phyloP scores from a whole-genome alignment of 2,113 vertebrate species.

The Neolamprologus sp. region DNA sequence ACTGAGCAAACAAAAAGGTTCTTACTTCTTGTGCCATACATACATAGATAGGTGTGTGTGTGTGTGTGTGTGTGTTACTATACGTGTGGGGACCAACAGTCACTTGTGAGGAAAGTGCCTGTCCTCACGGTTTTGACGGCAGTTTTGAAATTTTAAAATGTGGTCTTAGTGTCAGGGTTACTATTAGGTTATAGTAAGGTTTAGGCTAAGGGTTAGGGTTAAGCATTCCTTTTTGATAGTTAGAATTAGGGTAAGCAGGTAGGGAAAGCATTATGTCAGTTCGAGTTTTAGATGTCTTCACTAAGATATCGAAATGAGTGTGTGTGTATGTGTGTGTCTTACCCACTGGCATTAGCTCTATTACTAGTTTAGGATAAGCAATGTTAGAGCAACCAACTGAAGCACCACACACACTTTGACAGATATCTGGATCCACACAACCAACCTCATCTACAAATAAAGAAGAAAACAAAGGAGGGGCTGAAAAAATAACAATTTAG shows the following conservation, averaged over 20 bases:
- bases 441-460: constrained; percentile 81
- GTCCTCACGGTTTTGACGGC: background rate
- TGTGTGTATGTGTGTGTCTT: constrained; percentile 31
- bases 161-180: background rate
- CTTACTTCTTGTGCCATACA: background rate
- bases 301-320: background rate
- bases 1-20: background rate
- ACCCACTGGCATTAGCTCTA: constrained; percentile 91
- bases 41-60: fast-evolving
- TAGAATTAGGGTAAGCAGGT: background rate
- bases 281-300: background rate
- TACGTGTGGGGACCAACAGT: background rate
- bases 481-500: background rate
- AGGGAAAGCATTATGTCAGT: background rate
- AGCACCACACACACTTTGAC: constrained; percentile 78
- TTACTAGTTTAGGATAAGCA: constrained; percentile 90
- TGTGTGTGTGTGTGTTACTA: background rate
- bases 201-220: background rate
- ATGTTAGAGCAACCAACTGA: constrained; percentile 91
- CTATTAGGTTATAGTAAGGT: background rate
- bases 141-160: fast-evolving
- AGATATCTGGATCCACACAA: constrained; percentile 84
- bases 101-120: background rate
- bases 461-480: background rate
- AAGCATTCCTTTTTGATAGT: background rate